Evolutionary conservation across 2,797 vertebrate species (phyloP).

Genomic region (Cossypha polioptera): DNA sequence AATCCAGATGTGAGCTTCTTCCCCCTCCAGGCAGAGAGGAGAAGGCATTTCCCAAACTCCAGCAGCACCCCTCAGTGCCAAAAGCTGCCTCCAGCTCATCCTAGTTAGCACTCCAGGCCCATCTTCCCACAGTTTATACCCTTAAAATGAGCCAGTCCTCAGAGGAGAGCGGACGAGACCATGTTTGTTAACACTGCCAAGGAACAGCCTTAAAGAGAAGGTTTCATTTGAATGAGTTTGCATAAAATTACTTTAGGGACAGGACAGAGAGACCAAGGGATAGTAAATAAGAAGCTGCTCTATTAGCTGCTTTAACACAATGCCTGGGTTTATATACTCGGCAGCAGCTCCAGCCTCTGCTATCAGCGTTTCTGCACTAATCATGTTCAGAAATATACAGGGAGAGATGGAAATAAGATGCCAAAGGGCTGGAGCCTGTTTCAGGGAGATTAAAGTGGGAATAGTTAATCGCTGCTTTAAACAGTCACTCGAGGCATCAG

Average conservation of each 20-base stretch:
- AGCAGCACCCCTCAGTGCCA: background rate
- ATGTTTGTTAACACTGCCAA: conserved; percentile 11
- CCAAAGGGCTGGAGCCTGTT: conserved; percentile 51
- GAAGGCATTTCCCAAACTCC: background rate
- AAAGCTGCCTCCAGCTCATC: background rate
- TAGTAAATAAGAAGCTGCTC: conserved; percentile 25
- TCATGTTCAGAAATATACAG: conserved; percentile 14
- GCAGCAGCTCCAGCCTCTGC: background rate
- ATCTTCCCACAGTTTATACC: background rate
- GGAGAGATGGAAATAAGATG: conserved; percentile 51
- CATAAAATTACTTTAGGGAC: conserved; percentile 50
- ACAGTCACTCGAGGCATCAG: background rate
- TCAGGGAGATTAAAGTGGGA: conserved; percentile 38
- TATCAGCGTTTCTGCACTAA: background rate
- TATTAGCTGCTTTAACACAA: conserved; percentile 22
- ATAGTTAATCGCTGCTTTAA: conserved; percentile 51
- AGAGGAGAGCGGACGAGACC: background rate
- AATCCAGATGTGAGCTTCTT: background rate
- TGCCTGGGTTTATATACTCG: background rate
- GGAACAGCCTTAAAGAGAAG: conserved; percentile 19
- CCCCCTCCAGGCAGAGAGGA: background rate
- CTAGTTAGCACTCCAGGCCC: background rate
- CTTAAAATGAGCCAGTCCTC: conserved; percentile 14
- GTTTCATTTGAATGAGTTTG: conserved; percentile 47
- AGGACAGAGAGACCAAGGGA: background rate